Percentiles rank a stretch among this genome's conserved stretches.
Conservation (phyloP, 2,113 vertebrate genomes). For the Mellivora capensis region DNA sequence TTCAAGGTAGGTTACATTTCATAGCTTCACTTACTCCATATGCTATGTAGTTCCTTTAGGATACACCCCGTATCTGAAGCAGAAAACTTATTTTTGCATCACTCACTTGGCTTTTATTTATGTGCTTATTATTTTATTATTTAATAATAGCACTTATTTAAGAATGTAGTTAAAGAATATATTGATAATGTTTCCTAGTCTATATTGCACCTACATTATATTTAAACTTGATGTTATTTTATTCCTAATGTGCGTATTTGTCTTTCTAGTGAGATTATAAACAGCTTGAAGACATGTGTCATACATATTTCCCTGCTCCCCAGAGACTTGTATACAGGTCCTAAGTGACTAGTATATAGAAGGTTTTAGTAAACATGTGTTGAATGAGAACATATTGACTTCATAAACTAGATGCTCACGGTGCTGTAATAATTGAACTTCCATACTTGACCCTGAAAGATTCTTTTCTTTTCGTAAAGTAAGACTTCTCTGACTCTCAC, state of each 20-base stretch:
- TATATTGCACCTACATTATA: not conserved
- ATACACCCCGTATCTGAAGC: not conserved
- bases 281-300: not conserved
- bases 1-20: not conserved
- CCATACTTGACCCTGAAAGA: not conserved
- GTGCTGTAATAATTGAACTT: not conserved
- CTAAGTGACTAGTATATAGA: not conserved
- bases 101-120: conserved; percentile 34
- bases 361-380: conserved; percentile 32
- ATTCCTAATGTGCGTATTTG: not conserved
- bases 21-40: not conserved
- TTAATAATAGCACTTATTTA: not conserved
- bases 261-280: conserved; percentile 36
- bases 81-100: conserved; percentile 10
- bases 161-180: not conserved
- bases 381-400: conserved; percentile 4
- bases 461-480: not conserved
- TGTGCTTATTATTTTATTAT: not conserved
- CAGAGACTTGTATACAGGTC: not conserved
- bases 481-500: not conserved
- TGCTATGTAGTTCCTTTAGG: not conserved
- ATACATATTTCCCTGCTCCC: not conserved
- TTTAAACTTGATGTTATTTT: conserved; percentile 21
- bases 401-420: conserved; percentile 34
- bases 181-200: not conserved